Evolutionary conservation across 2,888 invertebrate species (phyloP), one percentile per base, ranked within the genome.

Genomic region (Myopa tessellatipennis): DNA sequence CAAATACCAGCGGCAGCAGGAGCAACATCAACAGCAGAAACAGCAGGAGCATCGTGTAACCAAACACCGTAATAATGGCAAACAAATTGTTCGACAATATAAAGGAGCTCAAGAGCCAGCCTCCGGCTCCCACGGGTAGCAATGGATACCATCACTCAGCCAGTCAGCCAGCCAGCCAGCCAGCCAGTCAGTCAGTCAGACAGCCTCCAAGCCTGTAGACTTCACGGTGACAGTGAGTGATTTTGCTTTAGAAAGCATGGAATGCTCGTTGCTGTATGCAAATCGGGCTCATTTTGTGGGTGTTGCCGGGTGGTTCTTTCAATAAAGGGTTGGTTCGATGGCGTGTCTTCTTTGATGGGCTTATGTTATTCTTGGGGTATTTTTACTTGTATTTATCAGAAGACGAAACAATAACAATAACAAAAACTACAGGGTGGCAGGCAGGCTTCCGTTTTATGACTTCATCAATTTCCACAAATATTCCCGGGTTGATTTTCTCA

Each of bases 51-150:
- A 76, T 26, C 70, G 52, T 63, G 70, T 55, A 65, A 63, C 65
- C 87, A 87, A 87, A 88, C 88, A 85, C 84, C 84, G 85, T 86
- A 84, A 87, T 87, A 86, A 87, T 86, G 84, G 85, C 83, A 83
- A 82, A 82, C 83, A 83, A 83, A 82, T 83, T 83, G 81, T 82
- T 82, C 79, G 81, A 80, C 80, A 77, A 38, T 79, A 76, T 71
- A 76, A 77, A 78, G 63, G 75, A 55, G 63, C 72, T 45, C 78
- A 55, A 76, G 69, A 26, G 55, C 68, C 76, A 73, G 78, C 79
- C 79, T 69, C 60, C 71, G 77, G 70, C 76, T 76, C 76, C 78
- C 77, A 74, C 67, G 76, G 77, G 45, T 76, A 73, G 79, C 81
- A 80, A 83, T 82, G 80, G 82, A 80, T 75, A 78, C 67, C 61